Percentiles rank a stretch among this genome's conserved stretches.
Evolutionary conservation across 2,888 invertebrate genomes (phyloP).

Genomic region (Odontomyia ornata): DNA sequence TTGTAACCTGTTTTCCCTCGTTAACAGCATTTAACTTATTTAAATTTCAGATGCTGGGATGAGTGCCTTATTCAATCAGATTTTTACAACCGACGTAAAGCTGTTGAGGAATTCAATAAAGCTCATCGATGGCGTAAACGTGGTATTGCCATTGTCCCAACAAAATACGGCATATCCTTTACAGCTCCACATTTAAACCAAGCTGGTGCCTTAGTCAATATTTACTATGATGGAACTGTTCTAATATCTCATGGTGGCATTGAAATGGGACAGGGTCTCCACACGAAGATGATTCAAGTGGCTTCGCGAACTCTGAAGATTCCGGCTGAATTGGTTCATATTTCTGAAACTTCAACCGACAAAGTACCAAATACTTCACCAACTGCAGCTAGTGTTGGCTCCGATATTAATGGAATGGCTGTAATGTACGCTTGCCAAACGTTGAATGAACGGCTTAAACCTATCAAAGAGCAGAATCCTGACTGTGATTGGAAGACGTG

Average conservation of each 20-base stretch:
- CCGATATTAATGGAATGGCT: constrained; percentile 93
- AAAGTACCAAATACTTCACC: constrained; percentile 92
- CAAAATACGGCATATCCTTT: constrained; percentile 86
- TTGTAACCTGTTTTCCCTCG: no score
- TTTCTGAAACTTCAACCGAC: constrained; percentile 85
- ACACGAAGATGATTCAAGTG: constrained; percentile 95
- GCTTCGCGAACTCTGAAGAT: constrained; percentile 79
- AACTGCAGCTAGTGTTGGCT: constrained; percentile 88
- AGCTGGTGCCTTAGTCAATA: constrained; percentile 84
- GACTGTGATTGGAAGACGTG: constrained; percentile 85
- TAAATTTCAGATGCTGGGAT: constrained; percentile 73
- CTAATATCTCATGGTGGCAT: constrained; percentile 90
- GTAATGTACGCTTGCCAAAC: constrained; percentile 83
- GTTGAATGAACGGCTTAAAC: constrained; percentile 76
- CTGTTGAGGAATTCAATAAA: constrained; percentile 77
- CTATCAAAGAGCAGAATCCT: constrained; percentile 79
- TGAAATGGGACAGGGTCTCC: constrained; percentile 97
- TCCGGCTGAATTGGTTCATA: constrained; percentile 77
- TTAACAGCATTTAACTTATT: no score
- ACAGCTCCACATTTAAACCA: constrained; percentile 74
- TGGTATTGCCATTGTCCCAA: constrained; percentile 82
- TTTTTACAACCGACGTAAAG: constrained; percentile 68
- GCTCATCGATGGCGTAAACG: constrained; percentile 86
- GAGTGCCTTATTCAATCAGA: constrained; percentile 77
- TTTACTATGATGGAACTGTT: constrained; percentile 91